Percentiles rank a stretch among this genome's conserved stretches.
phyloP scores from a whole-genome alignment of 2,113 vertebrate species.

The Dicrurus megarhynchus region DNA sequence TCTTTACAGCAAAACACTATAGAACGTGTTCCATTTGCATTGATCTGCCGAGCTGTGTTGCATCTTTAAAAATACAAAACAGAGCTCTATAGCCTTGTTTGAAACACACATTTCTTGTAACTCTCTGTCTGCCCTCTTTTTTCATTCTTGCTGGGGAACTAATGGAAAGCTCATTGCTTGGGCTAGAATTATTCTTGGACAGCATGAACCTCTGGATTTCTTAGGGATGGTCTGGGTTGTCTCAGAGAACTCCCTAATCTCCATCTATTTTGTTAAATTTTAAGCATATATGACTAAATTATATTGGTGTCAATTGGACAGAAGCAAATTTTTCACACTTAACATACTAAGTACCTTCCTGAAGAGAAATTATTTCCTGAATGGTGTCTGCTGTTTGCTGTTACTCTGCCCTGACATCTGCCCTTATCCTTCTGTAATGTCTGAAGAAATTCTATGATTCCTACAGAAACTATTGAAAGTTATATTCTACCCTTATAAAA shows the following conservation, averaged over 20 bases:
- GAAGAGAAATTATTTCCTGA: background rate
- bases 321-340: background rate
- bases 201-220: background rate
- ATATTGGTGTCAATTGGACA: background rate
- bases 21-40: constrained; percentile 34
- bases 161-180: background rate
- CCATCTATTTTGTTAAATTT: background rate
- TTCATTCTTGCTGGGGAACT: background rate
- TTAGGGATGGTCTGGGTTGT: background rate
- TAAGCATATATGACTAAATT: background rate
- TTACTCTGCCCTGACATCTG: background rate
- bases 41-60: constrained; percentile 2
- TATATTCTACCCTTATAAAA: background rate
- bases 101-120: background rate
- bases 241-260: background rate
- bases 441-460: background rate
- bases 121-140: background rate
- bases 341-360: background rate
- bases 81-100: background rate
- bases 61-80: background rate
- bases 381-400: background rate
- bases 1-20: constrained; percentile 25
- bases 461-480: background rate
- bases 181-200: background rate
- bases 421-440: background rate